Percentiles rank a stretch among this genome's conserved stretches.
Evolutionary conservation across 2,888 invertebrate genomes (phyloP).

Genomic region (Tridacna crocea): DNA sequence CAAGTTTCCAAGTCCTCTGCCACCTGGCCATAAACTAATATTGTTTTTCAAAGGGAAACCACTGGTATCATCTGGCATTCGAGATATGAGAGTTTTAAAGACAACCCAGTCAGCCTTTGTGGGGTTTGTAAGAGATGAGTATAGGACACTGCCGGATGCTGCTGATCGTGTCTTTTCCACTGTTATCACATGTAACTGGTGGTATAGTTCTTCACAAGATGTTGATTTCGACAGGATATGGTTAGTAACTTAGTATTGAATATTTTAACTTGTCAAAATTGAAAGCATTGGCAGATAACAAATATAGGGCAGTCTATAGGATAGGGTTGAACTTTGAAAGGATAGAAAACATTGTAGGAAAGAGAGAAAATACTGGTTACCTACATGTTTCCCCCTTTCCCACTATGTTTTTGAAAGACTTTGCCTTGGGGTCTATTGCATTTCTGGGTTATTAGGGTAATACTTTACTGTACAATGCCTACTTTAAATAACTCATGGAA

Average conservation of each 20-base stretch:
- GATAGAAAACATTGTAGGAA: too few relatives aligned
- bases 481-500: too few relatives aligned
- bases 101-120: constrained; percentile 93
- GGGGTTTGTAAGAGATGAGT: constrained; percentile 92
- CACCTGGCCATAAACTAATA: too few relatives aligned
- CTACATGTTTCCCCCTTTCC: too few relatives aligned
- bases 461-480: too few relatives aligned
- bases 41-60: constrained; percentile 46
- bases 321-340: too few relatives aligned
- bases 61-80: constrained; percentile 86
- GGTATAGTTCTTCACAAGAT: constrained; percentile 88
- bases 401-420: too few relatives aligned
- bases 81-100: constrained; percentile 90
- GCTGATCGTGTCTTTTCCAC: constrained; percentile 92
- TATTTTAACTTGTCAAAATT: background rate
- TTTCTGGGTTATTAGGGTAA: too few relatives aligned
- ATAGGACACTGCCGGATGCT: constrained; percentile 90
- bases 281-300: background rate
- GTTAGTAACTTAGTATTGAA: constrained; percentile 78
- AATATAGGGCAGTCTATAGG: too few relatives aligned
- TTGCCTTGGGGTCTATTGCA: too few relatives aligned
- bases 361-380: too few relatives aligned
- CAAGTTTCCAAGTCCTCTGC: too few relatives aligned
- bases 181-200: constrained; percentile 90
- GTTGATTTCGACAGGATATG: constrained; percentile 90